Base-by-base conservation (phyloP, 1,140 invertebrate genomes). In the Drosophila orosa region DNA sequence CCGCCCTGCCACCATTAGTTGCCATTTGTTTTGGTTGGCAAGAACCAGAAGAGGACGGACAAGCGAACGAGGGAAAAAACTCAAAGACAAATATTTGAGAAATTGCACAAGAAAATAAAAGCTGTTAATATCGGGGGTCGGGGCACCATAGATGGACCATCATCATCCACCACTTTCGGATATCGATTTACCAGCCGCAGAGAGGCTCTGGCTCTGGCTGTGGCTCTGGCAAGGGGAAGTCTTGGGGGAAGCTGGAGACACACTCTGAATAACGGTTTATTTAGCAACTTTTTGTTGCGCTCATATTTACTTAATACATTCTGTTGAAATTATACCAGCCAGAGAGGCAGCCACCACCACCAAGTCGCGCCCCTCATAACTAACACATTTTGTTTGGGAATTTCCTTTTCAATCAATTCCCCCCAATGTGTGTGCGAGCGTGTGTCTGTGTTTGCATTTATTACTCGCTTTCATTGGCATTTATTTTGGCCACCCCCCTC, bases 241-340 rank as follows among this genome's bases (percentile, higher is more conserved):
- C 54, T 63, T 42, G 3, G 3, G 25, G 42, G 59, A 45, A 50
- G 57, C 50, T 55, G 59, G 50, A 19, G 33, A 31, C 22, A 44
- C 42, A 42, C 55, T 71, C 78, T 76, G 75, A 77, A 82, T 87
- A 65, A 62, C 82, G 60, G 76, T 76, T 89, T 89, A 89, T 89
- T 87, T 89, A 69, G 83, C 77, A 80, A 66, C 50, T 78, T 76
- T 76, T 80, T 79, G 44, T 77, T 74, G 65, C 65, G 9, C 24
- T 72, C 52, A 73, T 90, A 91, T 89, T 91, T 91, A 91, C 82
- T 90, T 90, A 89, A 84, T 84, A 89, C 87, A 84, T 89, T 84
- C 67, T 75, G 85, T 84, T 75, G 84, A 84, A 77, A 77, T 82
- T 82, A 82, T 82, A 82, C 79, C 80, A 81, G 79, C 45, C 68